Conservation (phyloP, 2,888 invertebrate genomes). For the Nipponacmea schrenckii region DNA sequence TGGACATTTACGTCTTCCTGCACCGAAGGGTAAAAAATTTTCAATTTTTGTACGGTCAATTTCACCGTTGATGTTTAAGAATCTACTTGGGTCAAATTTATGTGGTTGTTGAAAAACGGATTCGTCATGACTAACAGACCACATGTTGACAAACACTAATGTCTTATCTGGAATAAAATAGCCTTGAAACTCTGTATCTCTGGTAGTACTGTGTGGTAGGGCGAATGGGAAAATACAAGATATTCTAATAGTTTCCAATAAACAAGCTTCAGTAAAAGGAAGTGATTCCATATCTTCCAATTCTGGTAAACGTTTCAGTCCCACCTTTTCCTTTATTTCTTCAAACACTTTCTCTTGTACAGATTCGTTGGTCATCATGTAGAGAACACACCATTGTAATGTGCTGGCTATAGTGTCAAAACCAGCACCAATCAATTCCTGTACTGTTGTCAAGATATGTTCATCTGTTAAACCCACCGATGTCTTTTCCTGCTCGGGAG, state of each 20-base stretch:
- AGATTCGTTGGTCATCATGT: slow-evolving; percentile 50
- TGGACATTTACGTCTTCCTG: slow-evolving; percentile 56
- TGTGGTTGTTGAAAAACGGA: slow-evolving; percentile 52
- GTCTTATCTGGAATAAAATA: slow-evolving; percentile 47
- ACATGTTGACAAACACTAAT: slow-evolving; percentile 56
- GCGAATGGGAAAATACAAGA: slow-evolving; percentile 58
- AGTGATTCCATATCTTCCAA: slow-evolving; percentile 40
- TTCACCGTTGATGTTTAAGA: slow-evolving; percentile 37
- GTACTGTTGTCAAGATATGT: slow-evolving; percentile 54
- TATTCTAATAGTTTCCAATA: slow-evolving; percentile 52
- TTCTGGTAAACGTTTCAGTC: slow-evolving; percentile 40
- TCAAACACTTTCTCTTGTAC: slow-evolving; percentile 50
- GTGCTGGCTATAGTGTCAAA: slow-evolving; percentile 59
- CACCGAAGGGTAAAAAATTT: slow-evolving; percentile 51
- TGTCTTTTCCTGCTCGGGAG: slow-evolving; percentile 40
- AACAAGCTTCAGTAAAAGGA: slow-evolving; percentile 53
- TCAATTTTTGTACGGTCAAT: slow-evolving; percentile 40
- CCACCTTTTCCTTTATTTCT: slow-evolving; percentile 50
- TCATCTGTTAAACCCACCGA: slow-evolving; percentile 51
- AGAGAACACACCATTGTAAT: slow-evolving; percentile 56
- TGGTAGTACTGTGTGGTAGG: slow-evolving; percentile 58
- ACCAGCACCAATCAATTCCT: slow-evolving; percentile 60
- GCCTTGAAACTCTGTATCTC: slow-evolving; percentile 43
- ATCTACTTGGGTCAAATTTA: slow-evolving; percentile 51
- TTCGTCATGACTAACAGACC: slow-evolving; percentile 55